Evolutionary conservation across 2,113 vertebrate genomes (phyloP), one percentile per base, ranked within the genome.

Genomic region (Pandion haliaetus): DNA sequence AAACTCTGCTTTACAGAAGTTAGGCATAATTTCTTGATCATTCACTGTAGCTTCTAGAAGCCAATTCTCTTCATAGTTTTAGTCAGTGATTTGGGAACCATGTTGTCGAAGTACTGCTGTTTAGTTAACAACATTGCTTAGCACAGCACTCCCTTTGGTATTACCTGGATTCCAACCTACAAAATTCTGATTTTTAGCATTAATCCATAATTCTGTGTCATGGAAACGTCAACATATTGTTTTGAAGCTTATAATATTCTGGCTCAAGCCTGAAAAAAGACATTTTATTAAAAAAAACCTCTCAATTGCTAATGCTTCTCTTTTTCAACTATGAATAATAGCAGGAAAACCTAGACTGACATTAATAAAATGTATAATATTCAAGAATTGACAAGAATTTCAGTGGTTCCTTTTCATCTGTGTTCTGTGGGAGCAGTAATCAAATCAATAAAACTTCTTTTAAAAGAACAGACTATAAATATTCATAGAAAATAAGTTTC

Each of bases 301-400:
- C 21, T 80, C 47, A 40, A 76, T 61, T 87, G 65, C 21, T 18
- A 71, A 40, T 12, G 83, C 20, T 16, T 59, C 57, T 85, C 36
- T 61, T 52, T 72, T 67, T 89, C 36, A 86, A 42, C 63, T 42
- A 45, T 29, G 62, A 89, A 70, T 34, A 94, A 87, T 12, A 92
- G n/a, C n/a, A 82, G 69, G 34, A 91, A 77, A 88, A 40, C 40
- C 42, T 79, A 73, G 74, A 74, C 72, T 94, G 89, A 87, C 59
- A 0, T 82, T 93, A 89, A 84, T 79, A 92, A 84, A 92, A 62
- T 18, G 36, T 76, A 21, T 74, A 86, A 57, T 81, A 92, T 59
- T 94, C 88, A 95, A 89, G 77, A 95, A 87, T 12, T 95, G 93
- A 91, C 78, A 95, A 94, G 91, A 74, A 40, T 95, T 95, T 92